Evolutionary conservation across 2,113 vertebrate species (phyloP).

Genomic region (Stegostoma tigrinum): DNA sequence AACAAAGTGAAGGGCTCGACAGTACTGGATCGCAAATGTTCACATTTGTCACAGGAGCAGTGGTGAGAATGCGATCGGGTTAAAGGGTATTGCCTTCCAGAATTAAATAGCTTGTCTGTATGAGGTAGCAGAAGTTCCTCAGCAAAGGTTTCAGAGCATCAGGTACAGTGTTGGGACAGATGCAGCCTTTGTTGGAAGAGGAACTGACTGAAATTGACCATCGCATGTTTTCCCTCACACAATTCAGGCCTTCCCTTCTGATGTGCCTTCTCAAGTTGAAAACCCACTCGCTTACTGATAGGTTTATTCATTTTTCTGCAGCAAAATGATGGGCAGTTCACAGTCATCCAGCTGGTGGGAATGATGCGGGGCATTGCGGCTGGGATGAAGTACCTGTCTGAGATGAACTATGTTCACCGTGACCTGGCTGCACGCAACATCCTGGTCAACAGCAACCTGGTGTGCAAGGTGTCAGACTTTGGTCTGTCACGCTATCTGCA

Average conservation of each 20-base stretch:
- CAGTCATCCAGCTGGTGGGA: conserved; percentile 94
- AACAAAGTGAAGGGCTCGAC: background rate
- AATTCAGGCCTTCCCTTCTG: no score
- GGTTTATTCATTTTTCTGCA: conserved; percentile 44
- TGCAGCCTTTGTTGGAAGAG: background rate
- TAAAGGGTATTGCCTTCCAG: background rate
- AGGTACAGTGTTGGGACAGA: background rate
- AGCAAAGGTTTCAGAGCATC: background rate
- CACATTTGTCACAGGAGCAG: background rate
- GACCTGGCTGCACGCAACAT: conserved; percentile 88
- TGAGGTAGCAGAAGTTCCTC: background rate
- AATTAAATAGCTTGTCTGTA: background rate
- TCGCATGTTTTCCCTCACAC: background rate
- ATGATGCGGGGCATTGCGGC: conserved; percentile 88
- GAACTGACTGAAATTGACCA: background rate
- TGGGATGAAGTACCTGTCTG: conserved; percentile 35
- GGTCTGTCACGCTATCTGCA: conserved; percentile 94
- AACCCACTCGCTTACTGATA: background rate
- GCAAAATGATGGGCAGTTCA: conserved; percentile 98
- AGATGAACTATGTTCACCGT: conserved; percentile 32
- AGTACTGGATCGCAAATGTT: background rate
- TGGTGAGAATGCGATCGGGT: background rate
- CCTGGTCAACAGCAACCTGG: conserved; percentile 94
- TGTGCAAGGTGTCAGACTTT: conserved; percentile 96
- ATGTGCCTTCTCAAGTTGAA: background rate